Conservation (phyloP, 2,888 invertebrate genomes). For the Yponomeuta sedellus region DNA sequence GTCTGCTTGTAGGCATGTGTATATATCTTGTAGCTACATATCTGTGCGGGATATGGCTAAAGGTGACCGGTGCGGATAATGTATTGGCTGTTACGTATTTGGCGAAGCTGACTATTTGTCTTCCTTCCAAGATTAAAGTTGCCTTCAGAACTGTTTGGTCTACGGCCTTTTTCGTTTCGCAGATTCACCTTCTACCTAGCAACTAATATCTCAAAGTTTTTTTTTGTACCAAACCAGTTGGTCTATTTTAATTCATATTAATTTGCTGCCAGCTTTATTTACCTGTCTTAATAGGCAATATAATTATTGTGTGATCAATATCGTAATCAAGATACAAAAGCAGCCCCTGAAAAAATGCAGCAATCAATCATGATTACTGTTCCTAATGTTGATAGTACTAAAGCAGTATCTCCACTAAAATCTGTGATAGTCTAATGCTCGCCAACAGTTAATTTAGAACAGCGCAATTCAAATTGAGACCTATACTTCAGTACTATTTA, state of each 20-base stretch:
- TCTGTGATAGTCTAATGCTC: background rate
- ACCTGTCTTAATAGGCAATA: too few relatives aligned
- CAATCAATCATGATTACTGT: slow-evolving; percentile 25
- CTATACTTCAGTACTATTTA: background rate
- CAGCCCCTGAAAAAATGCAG: background rate
- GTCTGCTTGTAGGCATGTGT: background rate
- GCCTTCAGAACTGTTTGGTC: background rate
- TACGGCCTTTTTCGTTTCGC: background rate
- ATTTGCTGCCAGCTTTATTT: too few relatives aligned
- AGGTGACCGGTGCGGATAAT: background rate
- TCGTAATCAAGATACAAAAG: background rate
- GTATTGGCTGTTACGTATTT: background rate
- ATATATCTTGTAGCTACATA: background rate
- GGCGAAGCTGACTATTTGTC: background rate
- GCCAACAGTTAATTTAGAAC: too few relatives aligned
- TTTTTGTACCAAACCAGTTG: too few relatives aligned
- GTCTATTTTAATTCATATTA: too few relatives aligned
- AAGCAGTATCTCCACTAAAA: slow-evolving; percentile 12
- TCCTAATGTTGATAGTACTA: slow-evolving; percentile 8
- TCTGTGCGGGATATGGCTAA: background rate
- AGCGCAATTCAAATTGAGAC: background rate
- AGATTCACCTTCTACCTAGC: too few relatives aligned
- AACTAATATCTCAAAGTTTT: too few relatives aligned
- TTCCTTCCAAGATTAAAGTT: background rate
- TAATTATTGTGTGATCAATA: background rate